Conservation (phyloP, 2,888 invertebrate genomes). For the Nipponacmea schrenckii region DNA sequence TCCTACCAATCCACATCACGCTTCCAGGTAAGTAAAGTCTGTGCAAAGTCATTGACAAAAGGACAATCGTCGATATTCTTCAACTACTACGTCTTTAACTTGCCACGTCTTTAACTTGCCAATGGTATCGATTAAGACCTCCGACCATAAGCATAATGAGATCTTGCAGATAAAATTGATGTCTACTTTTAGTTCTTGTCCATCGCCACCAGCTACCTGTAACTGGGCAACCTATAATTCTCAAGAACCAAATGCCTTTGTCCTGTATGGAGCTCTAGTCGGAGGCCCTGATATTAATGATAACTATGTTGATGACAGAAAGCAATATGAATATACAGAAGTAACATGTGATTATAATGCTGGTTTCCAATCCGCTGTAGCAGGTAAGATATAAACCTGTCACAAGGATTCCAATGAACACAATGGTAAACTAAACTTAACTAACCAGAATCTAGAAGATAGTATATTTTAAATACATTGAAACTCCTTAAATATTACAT, state of each 20-base stretch:
- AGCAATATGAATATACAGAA: constrained; percentile 42
- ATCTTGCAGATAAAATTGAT: too few species aligned
- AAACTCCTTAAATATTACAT: too few species aligned
- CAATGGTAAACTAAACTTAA: too few species aligned
- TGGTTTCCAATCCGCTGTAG: constrained; percentile 48
- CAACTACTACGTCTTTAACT: too few species aligned
- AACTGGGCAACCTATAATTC: background rate
- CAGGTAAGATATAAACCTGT: constrained; percentile 35
- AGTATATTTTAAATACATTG: too few species aligned
- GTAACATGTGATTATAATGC: constrained; percentile 49
- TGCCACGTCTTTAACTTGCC: too few species aligned
- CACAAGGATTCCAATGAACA: too few species aligned
- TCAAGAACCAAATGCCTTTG: background rate
- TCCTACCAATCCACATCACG: constrained; percentile 42
- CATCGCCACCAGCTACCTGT: background rate
- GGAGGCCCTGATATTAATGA: constrained; percentile 49
- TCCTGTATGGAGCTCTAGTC: constrained; percentile 48
- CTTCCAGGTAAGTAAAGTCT: constrained; percentile 34
- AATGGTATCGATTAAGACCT: too few species aligned
- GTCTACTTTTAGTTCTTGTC: background rate
- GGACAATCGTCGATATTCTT: background rate
- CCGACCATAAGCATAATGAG: too few species aligned
- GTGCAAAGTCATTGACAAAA: background rate
- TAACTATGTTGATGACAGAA: constrained; percentile 39
- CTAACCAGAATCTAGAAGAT: too few species aligned